phyloP scores from a whole-genome alignment of 1,140 invertebrate species.

The Drosophila bocqueti region DNA sequence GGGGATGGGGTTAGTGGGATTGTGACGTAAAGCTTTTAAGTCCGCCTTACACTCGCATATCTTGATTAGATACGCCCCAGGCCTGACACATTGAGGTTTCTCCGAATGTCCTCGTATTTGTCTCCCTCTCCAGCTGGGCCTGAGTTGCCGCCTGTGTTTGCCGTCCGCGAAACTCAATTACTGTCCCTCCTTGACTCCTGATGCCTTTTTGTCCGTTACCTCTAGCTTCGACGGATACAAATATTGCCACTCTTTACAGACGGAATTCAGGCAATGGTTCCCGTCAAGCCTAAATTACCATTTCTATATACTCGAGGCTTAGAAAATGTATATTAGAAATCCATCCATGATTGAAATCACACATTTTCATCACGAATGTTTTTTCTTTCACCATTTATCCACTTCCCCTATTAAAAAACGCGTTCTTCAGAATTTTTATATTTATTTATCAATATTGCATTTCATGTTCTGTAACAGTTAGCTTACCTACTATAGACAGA shows the following conservation, averaged over 20 bases:
- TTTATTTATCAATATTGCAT: slow-evolving; percentile 30
- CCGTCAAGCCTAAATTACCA: neutral
- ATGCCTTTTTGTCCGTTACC: neutral
- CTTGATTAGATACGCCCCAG: slow-evolving; percentile 64
- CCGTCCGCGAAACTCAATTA: neutral
- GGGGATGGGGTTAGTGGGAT: slow-evolving; percentile 5
- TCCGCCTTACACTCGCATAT: slow-evolving; percentile 50
- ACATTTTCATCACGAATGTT: neutral
- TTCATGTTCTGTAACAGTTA: slow-evolving; percentile 17
- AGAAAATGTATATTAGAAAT: neutral
- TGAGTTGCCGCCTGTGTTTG: slow-evolving; percentile 1
- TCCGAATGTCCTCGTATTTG: neutral
- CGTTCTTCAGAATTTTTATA: neutral
- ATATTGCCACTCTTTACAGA: neutral
- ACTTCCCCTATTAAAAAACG: neutral
- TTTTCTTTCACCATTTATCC: neutral
- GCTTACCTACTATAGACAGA: slow-evolving; percentile 12
- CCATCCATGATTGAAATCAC: neutral
- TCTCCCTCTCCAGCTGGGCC: neutral
- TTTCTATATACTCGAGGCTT: neutral
- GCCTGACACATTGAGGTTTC: slow-evolving; percentile 42
- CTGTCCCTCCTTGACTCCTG: neutral
- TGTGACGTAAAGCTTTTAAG: slow-evolving; percentile 57
- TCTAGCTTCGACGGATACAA: neutral
- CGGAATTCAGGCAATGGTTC: neutral